Conservation (phyloP, 2,888 invertebrate genomes). For the Tenthredo mesomela region DNA sequence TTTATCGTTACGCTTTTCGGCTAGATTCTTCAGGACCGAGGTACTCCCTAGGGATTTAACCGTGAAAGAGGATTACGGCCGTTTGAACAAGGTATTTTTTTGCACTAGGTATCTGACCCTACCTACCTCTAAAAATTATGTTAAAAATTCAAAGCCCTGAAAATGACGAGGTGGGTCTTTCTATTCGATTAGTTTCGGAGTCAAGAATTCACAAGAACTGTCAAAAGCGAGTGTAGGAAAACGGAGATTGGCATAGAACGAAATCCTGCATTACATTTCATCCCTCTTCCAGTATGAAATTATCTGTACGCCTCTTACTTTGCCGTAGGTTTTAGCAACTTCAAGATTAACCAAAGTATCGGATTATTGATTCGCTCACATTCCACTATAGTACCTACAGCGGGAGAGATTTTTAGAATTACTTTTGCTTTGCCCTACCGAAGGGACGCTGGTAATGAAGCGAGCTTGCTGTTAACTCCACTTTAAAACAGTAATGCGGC, state of each 20-base stretch:
- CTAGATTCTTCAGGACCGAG: neutral
- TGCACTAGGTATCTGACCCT: neutral
- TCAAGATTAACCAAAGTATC: neutral
- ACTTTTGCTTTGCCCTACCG: neutral
- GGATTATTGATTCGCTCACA: neutral
- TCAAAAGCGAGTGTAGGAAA: neutral
- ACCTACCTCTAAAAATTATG: neutral
- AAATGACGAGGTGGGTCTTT: neutral
- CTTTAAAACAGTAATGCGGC: conserved; percentile 34
- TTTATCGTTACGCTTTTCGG: conserved; percentile 45
- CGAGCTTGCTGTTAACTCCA: conserved; percentile 38
- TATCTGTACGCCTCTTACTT: neutral
- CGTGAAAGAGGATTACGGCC: conserved; percentile 37
- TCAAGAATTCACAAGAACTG: neutral
- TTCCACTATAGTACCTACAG: neutral
- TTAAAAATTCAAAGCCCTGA: conserved; percentile 11
- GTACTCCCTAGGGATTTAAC: conserved; percentile 3
- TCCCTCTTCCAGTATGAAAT: neutral
- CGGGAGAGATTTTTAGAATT: neutral
- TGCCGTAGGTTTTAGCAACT: neutral
- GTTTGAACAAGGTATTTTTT: neutral
- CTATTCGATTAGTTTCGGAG: neutral
- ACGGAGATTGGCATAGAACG: neutral
- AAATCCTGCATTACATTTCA: neutral
- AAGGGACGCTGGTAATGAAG: conserved; percentile 35